Conservation (phyloP, 2,113 vertebrate species). For the Rhinogobius similis region DNA sequence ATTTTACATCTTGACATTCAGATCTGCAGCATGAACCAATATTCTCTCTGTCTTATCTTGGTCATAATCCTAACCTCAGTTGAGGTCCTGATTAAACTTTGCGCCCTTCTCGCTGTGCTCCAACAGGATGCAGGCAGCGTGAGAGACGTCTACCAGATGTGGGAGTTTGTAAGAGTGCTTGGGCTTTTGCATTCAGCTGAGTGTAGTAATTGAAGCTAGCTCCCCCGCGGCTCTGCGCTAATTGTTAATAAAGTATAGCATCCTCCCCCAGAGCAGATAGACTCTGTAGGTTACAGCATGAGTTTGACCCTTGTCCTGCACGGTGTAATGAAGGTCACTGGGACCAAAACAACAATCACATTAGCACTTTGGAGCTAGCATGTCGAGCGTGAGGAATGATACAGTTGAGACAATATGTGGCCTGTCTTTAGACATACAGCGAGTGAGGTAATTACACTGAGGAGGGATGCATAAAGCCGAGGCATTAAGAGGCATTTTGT, state of each 20-base stretch:
- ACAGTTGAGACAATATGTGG: constrained; percentile 1
- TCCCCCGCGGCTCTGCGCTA: constrained; percentile 45
- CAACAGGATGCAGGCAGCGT: constrained; percentile 13
- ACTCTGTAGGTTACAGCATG: constrained; percentile 3
- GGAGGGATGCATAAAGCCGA: constrained; percentile 15
- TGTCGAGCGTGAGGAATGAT: constrained; percentile 13
- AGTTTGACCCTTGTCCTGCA: constrained; percentile 51
- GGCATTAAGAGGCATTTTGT: neutral
- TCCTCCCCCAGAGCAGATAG: constrained; percentile 10
- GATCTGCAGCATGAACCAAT: neutral
- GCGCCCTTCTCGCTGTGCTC: constrained; percentile 10
- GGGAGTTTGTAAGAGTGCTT: neutral
- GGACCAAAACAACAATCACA: constrained; percentile 20
- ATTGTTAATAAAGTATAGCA: constrained; percentile 59
- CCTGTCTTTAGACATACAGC: neutral
- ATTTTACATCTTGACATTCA: constrained; percentile 26
- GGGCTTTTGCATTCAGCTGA: constrained; percentile 41
- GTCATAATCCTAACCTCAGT: constrained; percentile 9
- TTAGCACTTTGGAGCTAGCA: constrained; percentile 5
- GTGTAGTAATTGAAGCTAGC: constrained; percentile 58
- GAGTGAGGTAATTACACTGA: constrained; percentile 13
- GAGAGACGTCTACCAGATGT: constrained; percentile 48
- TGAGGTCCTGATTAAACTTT: neutral
- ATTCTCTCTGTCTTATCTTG: neutral
- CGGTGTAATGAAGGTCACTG: constrained; percentile 48